These are phyloP conservation scores for Sphaeramia orbicularis DNA, from an alignment of 2,797 vertebrate species.

Conservation along the genomic window DNA sequence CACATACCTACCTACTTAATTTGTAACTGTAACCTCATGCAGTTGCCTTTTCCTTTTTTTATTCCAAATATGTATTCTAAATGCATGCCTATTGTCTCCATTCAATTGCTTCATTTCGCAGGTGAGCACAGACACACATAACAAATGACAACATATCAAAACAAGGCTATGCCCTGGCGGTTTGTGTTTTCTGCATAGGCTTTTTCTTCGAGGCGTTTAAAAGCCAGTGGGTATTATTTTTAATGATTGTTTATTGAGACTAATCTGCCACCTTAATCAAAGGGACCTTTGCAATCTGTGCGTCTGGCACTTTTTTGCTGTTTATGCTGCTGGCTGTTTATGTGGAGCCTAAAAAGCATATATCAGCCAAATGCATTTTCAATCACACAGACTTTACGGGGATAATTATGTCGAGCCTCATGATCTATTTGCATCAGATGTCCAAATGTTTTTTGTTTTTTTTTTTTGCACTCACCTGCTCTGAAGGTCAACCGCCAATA, in stretches of 20 bases:
- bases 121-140: constrained; percentile 41
- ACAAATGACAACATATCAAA: constrained; percentile 44
- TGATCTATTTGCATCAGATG: constrained; percentile 18
- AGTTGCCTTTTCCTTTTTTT: no score
- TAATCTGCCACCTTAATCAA: constrained; percentile 77
- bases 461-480: constrained; percentile 26
- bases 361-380: constrained; percentile 67
- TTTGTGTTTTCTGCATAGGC: constrained; percentile 29
- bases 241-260: constrained; percentile 78
- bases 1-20: no score
- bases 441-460: constrained; percentile 38
- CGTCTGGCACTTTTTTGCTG: constrained; percentile 58
- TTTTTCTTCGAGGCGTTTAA: constrained; percentile 53
- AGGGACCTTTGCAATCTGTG: constrained; percentile 76
- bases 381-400: constrained; percentile 43
- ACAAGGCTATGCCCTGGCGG: constrained; percentile 31
- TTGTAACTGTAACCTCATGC: no score
- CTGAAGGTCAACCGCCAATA: constrained; percentile 50
- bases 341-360: constrained; percentile 50
- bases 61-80: neutral
- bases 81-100: constrained; percentile 27
- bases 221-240: constrained; percentile 75
- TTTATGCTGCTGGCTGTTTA: constrained; percentile 78
- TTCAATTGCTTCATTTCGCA: constrained; percentile 49
- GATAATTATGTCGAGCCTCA: constrained; percentile 35